Evolutionary conservation across 2,113 vertebrate genomes (phyloP).

Genomic region (Pteropus alecto): DNA sequence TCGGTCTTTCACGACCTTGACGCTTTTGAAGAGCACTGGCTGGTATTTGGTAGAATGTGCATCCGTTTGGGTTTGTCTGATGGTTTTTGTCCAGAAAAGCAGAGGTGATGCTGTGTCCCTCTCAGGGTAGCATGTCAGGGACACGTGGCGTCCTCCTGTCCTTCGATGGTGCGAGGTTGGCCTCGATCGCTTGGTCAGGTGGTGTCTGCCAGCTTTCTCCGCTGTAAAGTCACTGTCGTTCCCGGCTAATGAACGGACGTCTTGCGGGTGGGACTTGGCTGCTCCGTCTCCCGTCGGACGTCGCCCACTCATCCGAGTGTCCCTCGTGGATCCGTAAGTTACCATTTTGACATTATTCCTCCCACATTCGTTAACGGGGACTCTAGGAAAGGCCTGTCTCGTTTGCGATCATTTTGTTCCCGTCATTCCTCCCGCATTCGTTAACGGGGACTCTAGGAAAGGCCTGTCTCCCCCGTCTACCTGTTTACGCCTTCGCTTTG

Average conservation of each 20-base stretch:
- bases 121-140: not conserved
- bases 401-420: not conserved
- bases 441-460: not conserved
- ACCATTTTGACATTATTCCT: not conserved
- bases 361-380: not conserved
- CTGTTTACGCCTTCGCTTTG: no score
- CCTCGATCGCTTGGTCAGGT: not conserved
- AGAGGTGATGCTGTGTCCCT: not conserved
- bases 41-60: not conserved
- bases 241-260: no score
- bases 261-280: no score
- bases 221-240: not conserved
- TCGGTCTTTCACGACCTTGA: not conserved
- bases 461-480: not conserved
- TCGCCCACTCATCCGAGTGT: rapidly evolving
- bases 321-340: rapidly evolving
- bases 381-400: not conserved
- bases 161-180: not conserved
- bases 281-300: no score
- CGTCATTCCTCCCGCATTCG: not conserved
- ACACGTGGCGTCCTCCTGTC: rapidly evolving
- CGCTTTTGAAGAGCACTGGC: not conserved
- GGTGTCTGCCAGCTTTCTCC: not conserved
- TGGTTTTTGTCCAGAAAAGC: not conserved
- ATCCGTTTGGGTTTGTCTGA: not conserved